A percentile compares a stretch with the other conserved stretches of the same genome.
These are phyloP conservation scores for Xestia xanthographa DNA, from an alignment of 2,888 invertebrate species.

Conservation along the genomic window DNA sequence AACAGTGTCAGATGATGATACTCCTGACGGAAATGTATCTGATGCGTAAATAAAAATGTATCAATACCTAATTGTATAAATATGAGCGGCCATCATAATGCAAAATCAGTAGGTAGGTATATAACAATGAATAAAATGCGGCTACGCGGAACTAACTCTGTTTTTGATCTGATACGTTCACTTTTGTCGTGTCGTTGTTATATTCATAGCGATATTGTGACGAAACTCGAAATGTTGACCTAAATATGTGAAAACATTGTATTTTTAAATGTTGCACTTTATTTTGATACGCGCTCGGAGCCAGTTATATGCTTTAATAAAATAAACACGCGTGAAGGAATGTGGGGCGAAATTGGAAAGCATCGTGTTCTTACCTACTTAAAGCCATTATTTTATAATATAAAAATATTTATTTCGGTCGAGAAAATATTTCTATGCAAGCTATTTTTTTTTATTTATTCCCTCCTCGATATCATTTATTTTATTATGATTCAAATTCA, in stretches of 20 bases:
- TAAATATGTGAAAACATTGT: constrained; percentile 71
- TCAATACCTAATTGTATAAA: constrained; percentile 41
- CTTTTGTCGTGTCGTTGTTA: constrained; percentile 48
- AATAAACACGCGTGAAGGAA: constrained; percentile 83
- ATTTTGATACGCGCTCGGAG: constrained; percentile 72
- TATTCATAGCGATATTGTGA: constrained; percentile 69
- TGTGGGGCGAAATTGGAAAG: constrained; percentile 82
- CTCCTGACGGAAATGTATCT: constrained; percentile 24
- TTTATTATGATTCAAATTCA: not conserved
- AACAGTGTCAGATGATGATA: no score
- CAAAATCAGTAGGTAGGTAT: constrained; percentile 18
- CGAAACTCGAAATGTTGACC: constrained; percentile 72
- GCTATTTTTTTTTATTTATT: constrained; percentile 13
- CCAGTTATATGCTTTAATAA: constrained; percentile 73
- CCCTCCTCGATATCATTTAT: not conserved
- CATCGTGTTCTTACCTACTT: constrained; percentile 69
- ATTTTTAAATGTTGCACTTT: constrained; percentile 74
- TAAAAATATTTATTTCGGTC: constrained; percentile 19
- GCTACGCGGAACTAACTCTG: constrained; percentile 48
- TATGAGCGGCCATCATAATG: constrained; percentile 21
- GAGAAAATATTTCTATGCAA: constrained; percentile 5
- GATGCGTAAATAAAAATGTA: constrained; percentile 19
- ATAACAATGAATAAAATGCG: constrained; percentile 41
- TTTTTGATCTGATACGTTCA: constrained; percentile 59
- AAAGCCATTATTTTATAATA: constrained; percentile 64